Evolutionary conservation across 1,140 invertebrate genomes (phyloP).

Genomic region (Eumaeus atala): DNA sequence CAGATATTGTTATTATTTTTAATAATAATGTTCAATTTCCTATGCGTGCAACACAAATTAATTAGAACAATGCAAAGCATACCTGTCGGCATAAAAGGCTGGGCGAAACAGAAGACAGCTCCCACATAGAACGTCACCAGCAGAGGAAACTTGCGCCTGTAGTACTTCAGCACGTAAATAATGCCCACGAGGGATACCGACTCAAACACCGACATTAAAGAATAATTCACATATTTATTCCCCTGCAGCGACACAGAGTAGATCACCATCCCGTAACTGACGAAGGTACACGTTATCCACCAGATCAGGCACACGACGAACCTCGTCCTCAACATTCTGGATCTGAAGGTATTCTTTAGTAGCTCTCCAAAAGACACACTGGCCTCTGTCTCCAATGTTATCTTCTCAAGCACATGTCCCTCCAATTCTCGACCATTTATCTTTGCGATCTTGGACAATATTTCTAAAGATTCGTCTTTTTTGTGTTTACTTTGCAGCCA

Average conservation of each 20-base stretch:
- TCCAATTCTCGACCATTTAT: conserved; percentile 43
- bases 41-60: no score
- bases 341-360: conserved; percentile 42
- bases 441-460: conserved; percentile 45
- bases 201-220: conserved; percentile 77
- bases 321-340: conserved; percentile 35
- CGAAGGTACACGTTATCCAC: conserved; percentile 82
- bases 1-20: no score
- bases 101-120: conserved; percentile 39
- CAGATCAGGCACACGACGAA: conserved; percentile 78
- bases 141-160: conserved; percentile 46
- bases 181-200: conserved; percentile 79
- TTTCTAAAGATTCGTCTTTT: conserved; percentile 36
- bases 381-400: conserved; percentile 33
- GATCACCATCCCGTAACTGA: conserved; percentile 86
- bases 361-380: conserved; percentile 24
- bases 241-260: conserved; percentile 85
- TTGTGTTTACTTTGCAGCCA: conserved; percentile 81
- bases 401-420: conserved; percentile 32
- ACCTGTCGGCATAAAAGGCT: conserved; percentile 51
- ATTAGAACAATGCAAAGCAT: conserved; percentile 3
- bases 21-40: no score
- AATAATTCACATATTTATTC: conserved; percentile 80
- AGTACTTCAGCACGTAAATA: conserved; percentile 38
- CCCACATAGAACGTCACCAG: conserved; percentile 43